phyloP scores from a whole-genome alignment of 1,140 invertebrate genomes.

The Lepidurus couesii region DNA sequence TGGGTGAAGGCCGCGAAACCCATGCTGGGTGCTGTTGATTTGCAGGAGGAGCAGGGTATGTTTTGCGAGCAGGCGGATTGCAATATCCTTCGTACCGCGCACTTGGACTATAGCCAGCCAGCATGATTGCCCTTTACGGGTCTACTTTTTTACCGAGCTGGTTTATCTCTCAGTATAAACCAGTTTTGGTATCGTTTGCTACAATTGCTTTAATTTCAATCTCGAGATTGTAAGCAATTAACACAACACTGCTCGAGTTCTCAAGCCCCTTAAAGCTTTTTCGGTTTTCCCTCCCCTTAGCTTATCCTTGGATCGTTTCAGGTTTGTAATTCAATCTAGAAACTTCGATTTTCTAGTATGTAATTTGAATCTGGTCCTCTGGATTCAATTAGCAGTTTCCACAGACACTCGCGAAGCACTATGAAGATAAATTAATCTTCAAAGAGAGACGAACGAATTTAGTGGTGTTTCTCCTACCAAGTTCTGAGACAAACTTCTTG shows the following conservation, averaged over 20 bases:
- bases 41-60: background rate
- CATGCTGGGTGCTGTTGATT: conserved; percentile 2
- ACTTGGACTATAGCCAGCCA: conserved; percentile 6
- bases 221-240: background rate
- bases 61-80: background rate
- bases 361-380: background rate
- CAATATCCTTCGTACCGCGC: background rate
- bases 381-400: too few species aligned
- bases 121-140: background rate
- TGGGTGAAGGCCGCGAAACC: background rate
- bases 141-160: too few species aligned
- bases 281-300: background rate
- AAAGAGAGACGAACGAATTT: too few species aligned
- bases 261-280: background rate
- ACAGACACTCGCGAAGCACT: too few species aligned
- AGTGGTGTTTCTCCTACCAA: background rate
- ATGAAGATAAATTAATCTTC: too few species aligned
- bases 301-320: background rate
- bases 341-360: background rate
- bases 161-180: too few species aligned
- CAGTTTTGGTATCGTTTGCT: too few species aligned
- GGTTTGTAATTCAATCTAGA: background rate
- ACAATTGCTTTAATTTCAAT: background rate
- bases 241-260: background rate
- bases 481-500: background rate